Conservation (phyloP, 2,888 invertebrate genomes). For the Anoplius nigerrimus region DNA sequence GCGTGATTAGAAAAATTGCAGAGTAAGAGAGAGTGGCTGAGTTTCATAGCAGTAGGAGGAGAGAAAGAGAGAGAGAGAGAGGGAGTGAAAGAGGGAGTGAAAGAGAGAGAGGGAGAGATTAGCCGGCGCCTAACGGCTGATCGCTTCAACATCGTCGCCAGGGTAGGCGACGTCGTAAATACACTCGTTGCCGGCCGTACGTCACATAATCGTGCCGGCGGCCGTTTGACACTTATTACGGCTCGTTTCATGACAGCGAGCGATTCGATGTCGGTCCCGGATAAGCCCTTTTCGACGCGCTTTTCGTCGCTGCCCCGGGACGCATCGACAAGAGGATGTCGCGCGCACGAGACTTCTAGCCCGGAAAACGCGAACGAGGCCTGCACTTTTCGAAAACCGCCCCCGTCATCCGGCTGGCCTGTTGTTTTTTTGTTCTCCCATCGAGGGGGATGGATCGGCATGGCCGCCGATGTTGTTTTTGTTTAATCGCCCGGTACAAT, state of each 20-base stretch:
- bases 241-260: constrained; percentile 26
- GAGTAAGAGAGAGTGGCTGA: too few relatives aligned
- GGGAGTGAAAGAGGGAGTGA: too few relatives aligned
- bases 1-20: too few relatives aligned
- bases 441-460: constrained; percentile 3
- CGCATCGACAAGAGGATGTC: constrained; percentile 4
- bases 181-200: constrained; percentile 28
- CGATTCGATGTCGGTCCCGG: constrained; percentile 35
- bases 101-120: too few relatives aligned
- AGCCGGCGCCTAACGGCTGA: too few relatives aligned
- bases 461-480: constrained; percentile 11
- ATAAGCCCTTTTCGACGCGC: constrained; percentile 37
- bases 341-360: constrained; percentile 3
- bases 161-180: constrained; percentile 16
- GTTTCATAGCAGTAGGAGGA: too few relatives aligned
- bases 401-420: constrained; percentile 18
- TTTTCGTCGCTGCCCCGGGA: constrained; percentile 30
- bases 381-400: constrained; percentile 24
- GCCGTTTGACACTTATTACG: constrained; percentile 43
- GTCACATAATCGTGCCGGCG: constrained; percentile 39
- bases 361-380: constrained; percentile 19
- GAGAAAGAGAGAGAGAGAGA: too few relatives aligned
- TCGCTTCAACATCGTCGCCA: too few relatives aligned
- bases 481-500: constrained; percentile 32
- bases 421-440: constrained; percentile 22